Evolutionary conservation across 2,797 vertebrate species (phyloP).

Genomic region (Lemur catta): DNA sequence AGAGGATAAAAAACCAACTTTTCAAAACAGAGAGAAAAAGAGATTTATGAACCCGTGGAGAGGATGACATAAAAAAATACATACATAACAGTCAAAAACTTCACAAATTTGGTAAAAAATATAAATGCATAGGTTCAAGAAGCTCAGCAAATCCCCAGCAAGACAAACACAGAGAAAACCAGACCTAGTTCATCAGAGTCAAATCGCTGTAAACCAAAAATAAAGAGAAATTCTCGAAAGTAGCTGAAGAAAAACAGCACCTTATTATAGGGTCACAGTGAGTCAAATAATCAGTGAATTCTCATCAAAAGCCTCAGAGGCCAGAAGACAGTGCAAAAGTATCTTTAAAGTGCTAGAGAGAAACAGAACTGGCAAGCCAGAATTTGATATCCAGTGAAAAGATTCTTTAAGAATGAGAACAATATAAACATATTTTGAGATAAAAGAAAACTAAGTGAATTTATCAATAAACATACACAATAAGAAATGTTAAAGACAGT

Average conservation of each 20-base stretch:
- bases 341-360: background rate
- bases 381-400: background rate
- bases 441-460: background rate
- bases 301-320: background rate
- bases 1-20: background rate
- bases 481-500: background rate
- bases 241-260: background rate
- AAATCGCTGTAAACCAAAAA: background rate
- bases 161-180: background rate
- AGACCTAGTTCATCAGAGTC: background rate
- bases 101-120: background rate
- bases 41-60: background rate
- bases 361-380: background rate
- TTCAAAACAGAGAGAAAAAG: background rate
- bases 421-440: constrained; percentile 5
- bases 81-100: background rate
- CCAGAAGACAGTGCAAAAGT: background rate
- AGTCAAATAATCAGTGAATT: background rate
- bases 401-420: background rate
- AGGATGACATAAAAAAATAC: background rate
- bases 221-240: background rate
- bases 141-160: background rate
- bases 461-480: background rate
- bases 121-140: background rate
- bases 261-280: background rate